Evolutionary conservation across 2,113 vertebrate genomes (phyloP).

Genomic region (Dromas ardeola): DNA sequence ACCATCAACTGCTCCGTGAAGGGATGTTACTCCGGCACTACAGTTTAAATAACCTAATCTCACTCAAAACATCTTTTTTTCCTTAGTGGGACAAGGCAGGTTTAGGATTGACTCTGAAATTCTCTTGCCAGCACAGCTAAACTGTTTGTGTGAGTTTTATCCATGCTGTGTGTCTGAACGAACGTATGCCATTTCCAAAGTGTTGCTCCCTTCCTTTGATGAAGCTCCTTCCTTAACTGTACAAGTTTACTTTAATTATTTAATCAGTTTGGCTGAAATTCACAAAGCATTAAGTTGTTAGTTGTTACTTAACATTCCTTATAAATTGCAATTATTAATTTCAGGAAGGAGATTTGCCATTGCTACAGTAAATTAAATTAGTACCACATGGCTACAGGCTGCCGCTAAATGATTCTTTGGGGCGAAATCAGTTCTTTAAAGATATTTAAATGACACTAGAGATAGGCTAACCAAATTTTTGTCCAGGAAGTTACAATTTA

Average conservation of each 20-base stretch:
- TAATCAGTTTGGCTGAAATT: slow-evolving; percentile 81
- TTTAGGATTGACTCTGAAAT: slow-evolving; percentile 22
- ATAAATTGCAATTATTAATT: slow-evolving; percentile 86
- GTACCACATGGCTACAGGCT: slow-evolving; percentile 78
- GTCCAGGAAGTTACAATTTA: slow-evolving; percentile 71
- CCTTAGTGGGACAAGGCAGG: background rate
- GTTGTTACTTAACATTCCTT: slow-evolving; percentile 86
- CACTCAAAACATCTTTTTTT: background rate
- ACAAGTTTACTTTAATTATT: slow-evolving; percentile 79
- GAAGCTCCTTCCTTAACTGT: slow-evolving; percentile 64
- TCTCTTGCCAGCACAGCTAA: slow-evolving; percentile 43
- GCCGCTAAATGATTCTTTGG: slow-evolving; percentile 70
- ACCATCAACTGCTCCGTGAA: background rate
- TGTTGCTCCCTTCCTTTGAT: slow-evolving; percentile 67
- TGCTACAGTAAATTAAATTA: slow-evolving; percentile 80
- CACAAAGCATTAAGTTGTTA: slow-evolving; percentile 82
- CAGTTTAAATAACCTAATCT: background rate
- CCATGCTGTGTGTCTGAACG: slow-evolving; percentile 21
- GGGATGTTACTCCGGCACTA: background rate
- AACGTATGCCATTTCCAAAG: slow-evolving; percentile 41
- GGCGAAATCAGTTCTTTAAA: slow-evolving; percentile 69
- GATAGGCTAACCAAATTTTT: slow-evolving; percentile 70
- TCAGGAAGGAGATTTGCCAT: slow-evolving; percentile 77
- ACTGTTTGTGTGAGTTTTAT: background rate
- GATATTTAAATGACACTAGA: slow-evolving; percentile 58